These are phyloP conservation scores for Paedocypris sp. DNA, from an alignment of 2,113 vertebrate species.

Conservation along the genomic window DNA sequence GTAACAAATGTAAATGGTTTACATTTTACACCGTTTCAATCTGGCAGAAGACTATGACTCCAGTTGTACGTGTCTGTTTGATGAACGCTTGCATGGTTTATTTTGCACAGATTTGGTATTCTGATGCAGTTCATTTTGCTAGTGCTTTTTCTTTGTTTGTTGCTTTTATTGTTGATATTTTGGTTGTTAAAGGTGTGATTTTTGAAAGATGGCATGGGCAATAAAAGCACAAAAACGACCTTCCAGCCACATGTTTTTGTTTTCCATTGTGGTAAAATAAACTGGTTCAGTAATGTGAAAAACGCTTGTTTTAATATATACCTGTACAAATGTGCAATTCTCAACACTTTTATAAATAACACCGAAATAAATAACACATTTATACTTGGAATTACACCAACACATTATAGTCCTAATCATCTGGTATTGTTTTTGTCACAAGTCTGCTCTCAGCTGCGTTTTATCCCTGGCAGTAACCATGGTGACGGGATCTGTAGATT, in stretches of 20 bases:
- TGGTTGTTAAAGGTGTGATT: neutral
- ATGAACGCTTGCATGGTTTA: constrained; percentile 13
- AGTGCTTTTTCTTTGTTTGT: no score
- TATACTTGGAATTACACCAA: neutral
- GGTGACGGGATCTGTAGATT: constrained; percentile 70
- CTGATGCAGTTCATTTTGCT: neutral
- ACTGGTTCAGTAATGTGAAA: no score
- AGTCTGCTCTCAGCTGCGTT: neutral
- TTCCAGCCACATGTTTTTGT: neutral
- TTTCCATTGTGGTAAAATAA: no score
- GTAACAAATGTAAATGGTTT: constrained; percentile 24
- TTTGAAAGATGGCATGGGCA: neutral
- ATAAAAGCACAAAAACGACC: neutral
- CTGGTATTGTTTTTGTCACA: neutral
- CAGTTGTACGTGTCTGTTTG: neutral
- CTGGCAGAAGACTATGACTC: constrained; percentile 1
- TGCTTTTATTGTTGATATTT: neutral
- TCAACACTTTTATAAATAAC: no score
- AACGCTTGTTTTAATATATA: no score
- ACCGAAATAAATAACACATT: neutral
- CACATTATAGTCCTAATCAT: neutral
- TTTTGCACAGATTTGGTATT: constrained; percentile 11
- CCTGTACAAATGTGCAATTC: no score
- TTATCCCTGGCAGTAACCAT: constrained; percentile 74
- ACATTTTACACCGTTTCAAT: constrained; percentile 24